These are phyloP conservation scores for Drosophila formosana DNA, from an alignment of 2,888 invertebrate species.

Conservation along the genomic window DNA sequence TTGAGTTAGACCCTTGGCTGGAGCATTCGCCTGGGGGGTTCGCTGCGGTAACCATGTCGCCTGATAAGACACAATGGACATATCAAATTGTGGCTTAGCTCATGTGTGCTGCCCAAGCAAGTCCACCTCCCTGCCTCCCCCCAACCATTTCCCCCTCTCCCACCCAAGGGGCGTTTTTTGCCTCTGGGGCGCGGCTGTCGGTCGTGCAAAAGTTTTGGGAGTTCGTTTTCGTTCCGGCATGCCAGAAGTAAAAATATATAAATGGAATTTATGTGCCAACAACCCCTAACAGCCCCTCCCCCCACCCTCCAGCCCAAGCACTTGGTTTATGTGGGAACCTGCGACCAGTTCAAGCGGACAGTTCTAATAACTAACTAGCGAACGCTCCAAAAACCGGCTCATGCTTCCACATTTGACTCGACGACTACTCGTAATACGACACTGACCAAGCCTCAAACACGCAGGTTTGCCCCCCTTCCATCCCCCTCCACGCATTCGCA, in stretches of 20 bases:
- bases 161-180: slow-evolving; percentile 47
- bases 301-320: slow-evolving; percentile 7
- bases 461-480: slow-evolving; percentile 21
- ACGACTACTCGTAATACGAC: slow-evolving; percentile 39
- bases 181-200: slow-evolving; percentile 60
- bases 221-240: slow-evolving; percentile 36
- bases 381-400: slow-evolving; percentile 34
- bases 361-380: slow-evolving; percentile 58
- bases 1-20: slow-evolving; percentile 57
- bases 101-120: slow-evolving; percentile 40
- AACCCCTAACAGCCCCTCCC: slow-evolving; percentile 13
- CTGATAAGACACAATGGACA: slow-evolving; percentile 84
- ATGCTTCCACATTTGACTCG: slow-evolving; percentile 1
- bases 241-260: slow-evolving; percentile 65
- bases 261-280: slow-evolving; percentile 77
- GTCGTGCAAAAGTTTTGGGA: slow-evolving; percentile 28
- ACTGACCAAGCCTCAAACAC: slow-evolving; percentile 55
- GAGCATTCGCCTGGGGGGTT: slow-evolving; percentile 66
- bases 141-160: background rate
- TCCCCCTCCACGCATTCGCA: background rate
- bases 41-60: slow-evolving; percentile 79
- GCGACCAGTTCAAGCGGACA: slow-evolving; percentile 57
- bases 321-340: slow-evolving; percentile 60
- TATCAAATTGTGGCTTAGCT: slow-evolving; percentile 83
- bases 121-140: background rate